Evolutionary conservation across 1,140 invertebrate genomes (phyloP), one percentile per base, ranked within the genome.

Genomic region (Drosophila truncata): DNA sequence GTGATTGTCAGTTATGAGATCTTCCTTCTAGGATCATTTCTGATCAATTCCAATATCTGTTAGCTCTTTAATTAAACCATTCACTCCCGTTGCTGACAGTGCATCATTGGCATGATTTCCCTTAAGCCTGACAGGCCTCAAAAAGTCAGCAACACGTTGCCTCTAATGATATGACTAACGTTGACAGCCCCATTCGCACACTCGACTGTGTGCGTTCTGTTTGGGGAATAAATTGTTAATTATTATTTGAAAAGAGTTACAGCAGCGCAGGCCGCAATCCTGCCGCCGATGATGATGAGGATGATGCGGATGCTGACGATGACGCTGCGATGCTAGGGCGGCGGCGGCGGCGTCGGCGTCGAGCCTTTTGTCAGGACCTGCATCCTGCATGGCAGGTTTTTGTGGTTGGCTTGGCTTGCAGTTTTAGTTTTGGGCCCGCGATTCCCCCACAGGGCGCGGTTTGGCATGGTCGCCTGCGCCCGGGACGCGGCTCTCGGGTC

Each of bases 241-340:
- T 90, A 90, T 90, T 90, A 90, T 90, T 90, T 90, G 85, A 90
- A 90, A 90, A 90, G 85, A 90, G 85, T 90, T 90, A 90, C 85
- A 91, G 78, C 85, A 49, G 60, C 57, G 57, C 61, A 64, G 57
- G 76, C 75, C 58, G 42, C 67, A 78, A 72, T 78, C 57, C 65
- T 67, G 49, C 37, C 74, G 58, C 49, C 44, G 50, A 49, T 49
- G 75, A 57, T 62, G 61, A 70, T 49, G 75, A 57, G 67, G 61
- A 70, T 69, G 78, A 80, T 69, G 70, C 57, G 58, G 52, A 59
- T 42, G 44, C 50, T 81, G 79, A 54, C 58, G 69, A 63, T 61
- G 59, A 49, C 57, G 46, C 14, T 44, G 46, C 50, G 10, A 1
- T 23, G 69, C 37, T 27, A 58, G 20, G 44, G 37, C 16, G 37